Evolutionary conservation across 1,140 invertebrate genomes (phyloP).

Genomic region (Adoxophyes honmai): DNA sequence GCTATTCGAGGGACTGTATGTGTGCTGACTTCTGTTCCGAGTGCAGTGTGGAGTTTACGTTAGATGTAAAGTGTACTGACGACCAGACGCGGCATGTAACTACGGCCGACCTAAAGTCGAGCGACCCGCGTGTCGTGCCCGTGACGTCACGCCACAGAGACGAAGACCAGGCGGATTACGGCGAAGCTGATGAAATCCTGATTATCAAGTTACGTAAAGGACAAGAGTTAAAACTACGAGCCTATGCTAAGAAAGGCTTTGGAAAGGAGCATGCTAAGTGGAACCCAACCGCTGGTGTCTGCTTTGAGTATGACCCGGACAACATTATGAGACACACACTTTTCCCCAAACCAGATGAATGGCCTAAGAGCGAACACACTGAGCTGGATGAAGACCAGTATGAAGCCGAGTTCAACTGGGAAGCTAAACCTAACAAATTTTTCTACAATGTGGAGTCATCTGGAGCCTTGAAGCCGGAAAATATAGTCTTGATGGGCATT

Average conservation of each 20-base stretch:
- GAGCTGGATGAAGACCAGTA: slow-evolving; percentile 95
- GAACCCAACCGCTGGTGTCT: slow-evolving; percentile 99
- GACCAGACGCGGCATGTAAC: slow-evolving; percentile 96
- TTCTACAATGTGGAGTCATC: slow-evolving; percentile 98
- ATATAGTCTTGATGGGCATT: slow-evolving; percentile 97
- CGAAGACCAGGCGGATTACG: slow-evolving; percentile 95
- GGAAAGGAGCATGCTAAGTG: slow-evolving; percentile 99
- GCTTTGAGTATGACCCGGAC: slow-evolving; percentile 99
- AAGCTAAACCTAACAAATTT: slow-evolving; percentile 98
- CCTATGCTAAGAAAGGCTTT: slow-evolving; percentile 98
- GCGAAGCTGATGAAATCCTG: slow-evolving; percentile 96
- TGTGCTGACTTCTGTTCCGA: slow-evolving; percentile 98
- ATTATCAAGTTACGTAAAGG: slow-evolving; percentile 99
- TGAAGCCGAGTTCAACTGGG: slow-evolving; percentile 96
- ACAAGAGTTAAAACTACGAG: slow-evolving; percentile 96
- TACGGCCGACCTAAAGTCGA: slow-evolving; percentile 96
- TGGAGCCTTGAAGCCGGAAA: slow-evolving; percentile 96
- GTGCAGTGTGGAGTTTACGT: slow-evolving; percentile 98
- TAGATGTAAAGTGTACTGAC: slow-evolving; percentile 97
- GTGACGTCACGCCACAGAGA: slow-evolving; percentile 94
- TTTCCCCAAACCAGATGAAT: slow-evolving; percentile 98
- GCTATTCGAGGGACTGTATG: slow-evolving; percentile 90
- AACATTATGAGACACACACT: slow-evolving; percentile 97
- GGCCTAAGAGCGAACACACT: slow-evolving; percentile 98
- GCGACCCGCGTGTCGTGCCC: slow-evolving; percentile 93